These are phyloP conservation scores for Beaufortia kweichowensis DNA, from an alignment of 2,113 vertebrate species.

Conservation along the genomic window DNA sequence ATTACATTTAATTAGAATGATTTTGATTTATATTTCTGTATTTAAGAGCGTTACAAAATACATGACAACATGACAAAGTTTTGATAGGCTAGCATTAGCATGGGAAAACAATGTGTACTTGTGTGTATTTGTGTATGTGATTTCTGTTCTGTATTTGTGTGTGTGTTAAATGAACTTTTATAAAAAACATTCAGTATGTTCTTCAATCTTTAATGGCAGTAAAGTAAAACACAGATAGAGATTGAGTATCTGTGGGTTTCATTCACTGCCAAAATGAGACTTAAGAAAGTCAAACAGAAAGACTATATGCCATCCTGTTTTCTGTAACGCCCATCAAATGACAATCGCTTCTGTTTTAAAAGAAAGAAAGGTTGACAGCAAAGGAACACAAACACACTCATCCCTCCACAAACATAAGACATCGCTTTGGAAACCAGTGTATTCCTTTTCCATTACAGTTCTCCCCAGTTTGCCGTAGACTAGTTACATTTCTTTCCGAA, in stretches of 20 bases:
- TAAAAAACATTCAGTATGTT: background rate
- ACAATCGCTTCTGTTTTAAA: conserved; percentile 59
- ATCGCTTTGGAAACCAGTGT: conserved; percentile 85
- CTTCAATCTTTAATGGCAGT: background rate
- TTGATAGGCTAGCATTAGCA: background rate
- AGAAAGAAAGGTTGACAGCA: conserved; percentile 61
- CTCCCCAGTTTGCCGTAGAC: conserved; percentile 82
- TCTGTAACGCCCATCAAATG: conserved; percentile 68
- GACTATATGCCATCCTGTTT: conserved; percentile 67
- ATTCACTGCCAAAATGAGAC: background rate
- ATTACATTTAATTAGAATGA: too few relatives aligned
- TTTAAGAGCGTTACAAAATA: too few relatives aligned
- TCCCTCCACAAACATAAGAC: conserved; percentile 96
- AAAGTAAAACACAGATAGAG: background rate
- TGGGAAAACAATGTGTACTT: conserved; percentile 61
- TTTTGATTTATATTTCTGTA: too few relatives aligned
- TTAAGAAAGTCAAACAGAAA: conserved; percentile 42
- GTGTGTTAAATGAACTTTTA: conserved; percentile 62
- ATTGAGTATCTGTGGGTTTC: background rate
- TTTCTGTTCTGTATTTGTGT: conserved; percentile 40
- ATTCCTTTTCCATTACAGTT: conserved; percentile 94
- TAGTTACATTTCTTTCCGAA: conserved; percentile 96
- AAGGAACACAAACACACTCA: conserved; percentile 91
- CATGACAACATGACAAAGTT: background rate
- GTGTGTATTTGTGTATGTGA: conserved; percentile 55